A percentile compares a stretch with the other conserved stretches of the same genome.
Evolutionary conservation across 2,888 invertebrate genomes (phyloP).

Genomic region (Tipula confusa): DNA sequence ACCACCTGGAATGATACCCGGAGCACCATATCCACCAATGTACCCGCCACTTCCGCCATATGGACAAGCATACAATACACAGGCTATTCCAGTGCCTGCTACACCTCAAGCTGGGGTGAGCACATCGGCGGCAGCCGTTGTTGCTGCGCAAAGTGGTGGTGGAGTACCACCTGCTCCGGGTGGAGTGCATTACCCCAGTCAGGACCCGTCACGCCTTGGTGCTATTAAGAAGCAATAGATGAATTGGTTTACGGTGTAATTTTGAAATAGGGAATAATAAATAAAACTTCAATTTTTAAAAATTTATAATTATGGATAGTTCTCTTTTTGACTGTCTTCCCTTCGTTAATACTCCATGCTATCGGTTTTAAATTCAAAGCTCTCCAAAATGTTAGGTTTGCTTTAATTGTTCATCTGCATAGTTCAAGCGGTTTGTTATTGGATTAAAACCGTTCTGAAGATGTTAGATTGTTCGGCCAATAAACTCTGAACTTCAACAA

Average conservation of each 20-base stretch:
- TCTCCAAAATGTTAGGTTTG: no score
- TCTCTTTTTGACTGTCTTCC: no score
- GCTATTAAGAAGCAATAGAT: conserved; percentile 51
- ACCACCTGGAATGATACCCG: conserved; percentile 40
- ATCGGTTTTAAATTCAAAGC: no score
- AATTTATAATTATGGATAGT: no score
- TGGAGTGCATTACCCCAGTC: conserved; percentile 89
- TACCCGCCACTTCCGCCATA: conserved; percentile 43
- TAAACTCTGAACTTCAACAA: no score
- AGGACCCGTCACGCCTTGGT: conserved; percentile 91
- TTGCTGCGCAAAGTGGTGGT: conserved; percentile 37
- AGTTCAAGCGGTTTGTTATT: no score
- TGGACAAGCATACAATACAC: conserved; percentile 48
- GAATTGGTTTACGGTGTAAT: not conserved
- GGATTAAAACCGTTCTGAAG: no score
- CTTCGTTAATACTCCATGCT: no score
- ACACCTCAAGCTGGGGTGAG: conserved; percentile 44
- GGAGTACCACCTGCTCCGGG: conserved; percentile 55
- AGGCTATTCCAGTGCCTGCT: conserved; percentile 41
- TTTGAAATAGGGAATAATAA: not conserved
- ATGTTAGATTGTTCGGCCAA: no score
- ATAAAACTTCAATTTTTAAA: not conserved
- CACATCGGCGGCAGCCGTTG: not conserved
- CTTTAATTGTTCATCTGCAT: no score
- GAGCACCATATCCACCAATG: conserved; percentile 47